Base-by-base conservation (phyloP, 2,888 invertebrate genomes). In the Andrena minutula region DNA sequence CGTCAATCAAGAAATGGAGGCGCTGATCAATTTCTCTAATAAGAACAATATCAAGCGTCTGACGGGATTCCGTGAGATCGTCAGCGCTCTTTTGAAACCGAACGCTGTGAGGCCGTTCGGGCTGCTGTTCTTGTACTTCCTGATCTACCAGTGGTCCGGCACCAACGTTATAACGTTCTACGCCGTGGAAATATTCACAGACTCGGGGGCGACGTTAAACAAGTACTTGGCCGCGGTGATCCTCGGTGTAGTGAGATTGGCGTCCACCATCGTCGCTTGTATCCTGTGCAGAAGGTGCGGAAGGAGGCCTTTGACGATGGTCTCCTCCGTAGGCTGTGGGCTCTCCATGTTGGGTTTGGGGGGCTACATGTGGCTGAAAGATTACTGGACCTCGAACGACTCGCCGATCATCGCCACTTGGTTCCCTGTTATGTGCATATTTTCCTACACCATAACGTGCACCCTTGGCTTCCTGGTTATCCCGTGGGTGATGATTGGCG, bases 401-500 rank as follows among this genome's bases (percentile, higher is more conserved):
- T 84, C 95, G 0, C 88, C 86, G 2, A 92, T 94, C 0, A 86
- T 95, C 0, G 89, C 86, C 5, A 95, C 95, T 0, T 96, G 96
- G 96, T 94, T 96, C 32, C 96, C 96, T 0, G 95, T 96, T 0
- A 93, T 95, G 56, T 95, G 95, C 86, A 95, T 96, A 82, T 96
- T 95, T 89, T 86, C 95, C 8, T 96, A 96, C 92, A 96, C 95
- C 6, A 94, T 96, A 49, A 94, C 95, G 10, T 96, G 96, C 81
- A 96, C 96, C 0, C 92, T 96, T 10, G 96, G 96, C 10, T 96
- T 96, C 88, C 93, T 96, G 66, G 96, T 96, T 56, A 95, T 96
- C 23, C 96, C 96, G 0, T 96, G 96, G 96, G 95, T 96, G 10
- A 96, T 96, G 96, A 96, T 96, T 75, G 96, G 96, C n/a, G 96